phyloP scores from a whole-genome alignment of 2,113 vertebrate species.

The Fregetta grallaria region DNA sequence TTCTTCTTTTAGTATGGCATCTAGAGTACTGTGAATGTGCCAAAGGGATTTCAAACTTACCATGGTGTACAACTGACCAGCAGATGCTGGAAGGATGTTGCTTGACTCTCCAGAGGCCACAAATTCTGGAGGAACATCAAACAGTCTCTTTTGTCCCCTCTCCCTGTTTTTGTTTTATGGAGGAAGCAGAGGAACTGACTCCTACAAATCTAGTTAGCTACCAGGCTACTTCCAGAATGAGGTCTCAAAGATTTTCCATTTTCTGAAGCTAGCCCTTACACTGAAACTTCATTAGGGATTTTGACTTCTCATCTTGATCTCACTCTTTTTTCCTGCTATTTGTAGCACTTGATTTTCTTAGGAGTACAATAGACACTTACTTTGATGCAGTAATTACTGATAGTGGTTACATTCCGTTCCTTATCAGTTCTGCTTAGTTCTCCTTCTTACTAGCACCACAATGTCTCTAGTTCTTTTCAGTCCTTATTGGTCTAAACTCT shows the following conservation, averaged over 20 bases:
- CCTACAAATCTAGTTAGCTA: background rate
- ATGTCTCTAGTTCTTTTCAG: background rate
- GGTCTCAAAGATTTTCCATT: background rate
- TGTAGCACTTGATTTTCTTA: background rate
- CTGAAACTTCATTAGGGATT: background rate
- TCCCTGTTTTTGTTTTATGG: background rate
- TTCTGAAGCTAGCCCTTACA: background rate
- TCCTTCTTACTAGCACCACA: background rate
- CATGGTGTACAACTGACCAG: background rate
- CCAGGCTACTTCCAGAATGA: background rate
- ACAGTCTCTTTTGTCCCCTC: background rate
- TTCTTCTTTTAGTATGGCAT: slow-evolving; percentile 1
- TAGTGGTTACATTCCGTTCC: background rate
- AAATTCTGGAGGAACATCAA: background rate
- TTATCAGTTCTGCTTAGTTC: background rate
- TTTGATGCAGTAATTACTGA: background rate
- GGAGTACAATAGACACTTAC: background rate
- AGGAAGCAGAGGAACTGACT: background rate
- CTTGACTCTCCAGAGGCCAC: background rate
- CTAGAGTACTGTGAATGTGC: background rate
- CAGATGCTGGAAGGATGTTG: background rate
- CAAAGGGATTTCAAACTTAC: background rate
- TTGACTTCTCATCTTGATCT: background rate
- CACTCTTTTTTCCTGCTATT: background rate
- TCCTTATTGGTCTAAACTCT: background rate